phyloP scores from a whole-genome alignment of 2,797 vertebrate genomes.

The Enteromius argenteus region DNA sequence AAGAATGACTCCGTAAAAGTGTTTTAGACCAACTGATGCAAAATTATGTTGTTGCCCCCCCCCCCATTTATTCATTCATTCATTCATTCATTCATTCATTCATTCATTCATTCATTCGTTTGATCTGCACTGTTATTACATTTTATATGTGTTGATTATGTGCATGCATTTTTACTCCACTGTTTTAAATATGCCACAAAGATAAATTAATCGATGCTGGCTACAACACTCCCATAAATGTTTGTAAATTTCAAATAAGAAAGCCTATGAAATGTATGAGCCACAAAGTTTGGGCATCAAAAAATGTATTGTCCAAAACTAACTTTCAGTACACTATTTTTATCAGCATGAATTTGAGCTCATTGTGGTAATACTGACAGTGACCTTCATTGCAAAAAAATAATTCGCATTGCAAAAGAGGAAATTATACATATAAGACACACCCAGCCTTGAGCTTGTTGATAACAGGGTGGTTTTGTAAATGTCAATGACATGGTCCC shows the following conservation, averaged over 20 bases:
- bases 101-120: too few relatives aligned
- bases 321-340: background rate
- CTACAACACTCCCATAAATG: background rate
- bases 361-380: background rate
- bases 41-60: background rate
- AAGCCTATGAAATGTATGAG: background rate
- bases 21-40: background rate
- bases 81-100: too few relatives aligned
- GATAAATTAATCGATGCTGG: background rate
- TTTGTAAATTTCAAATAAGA: background rate
- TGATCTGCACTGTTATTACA: background rate
- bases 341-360: background rate
- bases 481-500: constrained; percentile 23
- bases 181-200: background rate
- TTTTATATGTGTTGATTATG: background rate
- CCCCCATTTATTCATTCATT: too few relatives aligned
- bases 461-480: constrained; percentile 24
- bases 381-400: constrained; percentile 7
- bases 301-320: background rate
- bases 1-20: background rate
- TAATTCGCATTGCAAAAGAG: background rate
- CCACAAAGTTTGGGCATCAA: background rate
- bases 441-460: constrained; percentile 1
- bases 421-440: constrained; percentile 3
- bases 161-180: background rate